A percentile compares a stretch with the other conserved stretches of the same genome.
These are phyloP conservation scores for Xiphophorus couchianus DNA, from an alignment of 2,113 vertebrate species.

Conservation along the genomic window DNA sequence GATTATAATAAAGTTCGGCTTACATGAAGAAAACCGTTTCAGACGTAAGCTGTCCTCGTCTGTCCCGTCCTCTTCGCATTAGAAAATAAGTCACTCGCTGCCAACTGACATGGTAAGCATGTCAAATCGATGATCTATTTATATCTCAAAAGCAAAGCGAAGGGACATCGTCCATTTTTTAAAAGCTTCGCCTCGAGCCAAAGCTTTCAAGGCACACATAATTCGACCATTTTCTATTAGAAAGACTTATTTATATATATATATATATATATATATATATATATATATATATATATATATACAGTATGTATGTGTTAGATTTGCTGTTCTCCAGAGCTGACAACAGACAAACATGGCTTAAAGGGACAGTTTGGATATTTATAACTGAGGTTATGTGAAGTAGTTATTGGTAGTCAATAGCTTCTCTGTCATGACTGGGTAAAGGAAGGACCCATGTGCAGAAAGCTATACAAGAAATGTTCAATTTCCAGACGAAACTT, in stretches of 20 bases:
- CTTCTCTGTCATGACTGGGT: no score
- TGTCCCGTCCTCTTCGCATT: conserved; percentile 11
- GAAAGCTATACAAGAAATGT: no score
- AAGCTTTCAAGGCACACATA: conserved; percentile 54
- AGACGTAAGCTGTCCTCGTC: not conserved
- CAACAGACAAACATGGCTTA: conserved; percentile 14
- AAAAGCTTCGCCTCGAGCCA: conserved; percentile 57
- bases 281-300: not conserved
- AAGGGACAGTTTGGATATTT: conserved; percentile 7
- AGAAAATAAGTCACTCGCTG: conserved; percentile 17
- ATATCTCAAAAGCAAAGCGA: conserved; percentile 36
- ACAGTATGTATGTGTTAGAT: not conserved
- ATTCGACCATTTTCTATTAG: conserved; percentile 26
- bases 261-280: no score
- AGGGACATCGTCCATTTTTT: conserved; percentile 35
- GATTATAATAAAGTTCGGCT: not conserved
- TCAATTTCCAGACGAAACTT: no score
- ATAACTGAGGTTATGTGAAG: not conserved
- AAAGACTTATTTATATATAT: not conserved
- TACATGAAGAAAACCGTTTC: conserved; percentile 11
- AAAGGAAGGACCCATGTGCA: no score
- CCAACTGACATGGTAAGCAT: conserved; percentile 49
- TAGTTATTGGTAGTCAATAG: not conserved
- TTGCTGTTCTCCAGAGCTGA: conserved; percentile 25
- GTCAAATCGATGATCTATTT: conserved; percentile 61